Evolutionary conservation across 2,797 vertebrate genomes (phyloP), one percentile per base, ranked within the genome.

Genomic region (Schizothorax lantsangensis): DNA sequence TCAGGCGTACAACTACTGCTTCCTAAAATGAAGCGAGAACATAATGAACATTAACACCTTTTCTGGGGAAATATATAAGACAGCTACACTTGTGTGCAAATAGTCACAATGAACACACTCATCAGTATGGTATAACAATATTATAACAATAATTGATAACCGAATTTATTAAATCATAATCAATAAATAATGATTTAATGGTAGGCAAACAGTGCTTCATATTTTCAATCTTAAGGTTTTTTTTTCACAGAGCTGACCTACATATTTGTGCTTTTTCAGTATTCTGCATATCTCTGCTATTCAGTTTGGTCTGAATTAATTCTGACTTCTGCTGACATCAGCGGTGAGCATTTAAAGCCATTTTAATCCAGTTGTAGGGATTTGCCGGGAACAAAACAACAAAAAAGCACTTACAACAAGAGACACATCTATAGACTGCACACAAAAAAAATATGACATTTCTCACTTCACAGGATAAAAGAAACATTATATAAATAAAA

Each of bases 361-460:
- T 66, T 59, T 40, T 91, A 91, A 91, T 91, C 88, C 84, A 85
- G 84, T 85, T 89, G 81, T n/a, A 81, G 83, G 88, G 88, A 90
- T 90, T 91, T 87, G 79, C 79, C 68, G 64, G 69, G 68, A 85
- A 71, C 52, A 78, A 85, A 71, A 88, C 21, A 68, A 66, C 4
- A 87, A 57, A 54, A 57, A 43, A 64, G 6, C 21, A 73, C 49
- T 78, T 79, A 79, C 38, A 77, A 19, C 33, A 43, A 23, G 17
- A 84, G 49, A 81, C 69, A 81, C 30, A 77, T 62, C 23, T 77
- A 57, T 43, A 33, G 45, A 84, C 49, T 36, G 36, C 43, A 81
- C 36, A 69, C 4, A 47, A 2, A 54, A 40, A 43, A 43, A 47
- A 36, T 1, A 69, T 12, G 3, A 78, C 36, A 77, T 84, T 17